These are phyloP conservation scores for Lithobates sylvaticus DNA, from an alignment of 2,797 vertebrate genomes.

Conservation along the genomic window DNA sequence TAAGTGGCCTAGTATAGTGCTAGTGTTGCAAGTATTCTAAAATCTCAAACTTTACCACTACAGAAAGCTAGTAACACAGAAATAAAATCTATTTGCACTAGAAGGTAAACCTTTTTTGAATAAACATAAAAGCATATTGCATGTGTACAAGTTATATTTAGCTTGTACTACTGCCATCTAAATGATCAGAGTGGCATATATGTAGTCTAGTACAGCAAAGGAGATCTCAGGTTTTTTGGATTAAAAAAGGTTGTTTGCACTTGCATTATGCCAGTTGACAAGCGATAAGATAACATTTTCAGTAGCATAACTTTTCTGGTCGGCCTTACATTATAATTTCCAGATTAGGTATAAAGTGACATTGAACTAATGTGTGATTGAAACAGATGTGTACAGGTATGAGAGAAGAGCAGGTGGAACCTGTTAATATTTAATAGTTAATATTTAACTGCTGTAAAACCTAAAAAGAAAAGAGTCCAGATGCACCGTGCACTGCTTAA, in stretches of 20 bases:
- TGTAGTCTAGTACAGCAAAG: background rate
- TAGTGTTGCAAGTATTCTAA: too few species aligned
- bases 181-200: background rate
- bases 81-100: too few species aligned
- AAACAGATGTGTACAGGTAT: slow-evolving; percentile 68
- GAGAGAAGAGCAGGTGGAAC: slow-evolving; percentile 63
- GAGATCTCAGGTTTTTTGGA: slow-evolving; percentile 21
- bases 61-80: too few species aligned
- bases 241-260: slow-evolving; percentile 66
- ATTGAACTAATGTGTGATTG: slow-evolving; percentile 68
- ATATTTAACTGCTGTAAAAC: slow-evolving; percentile 43
- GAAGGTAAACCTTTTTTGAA: background rate
- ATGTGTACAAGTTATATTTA: background rate
- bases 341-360: slow-evolving; percentile 65
- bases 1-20: too few species aligned
- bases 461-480: too few species aligned
- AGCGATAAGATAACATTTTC: slow-evolving; percentile 70
- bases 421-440: slow-evolving; percentile 27
- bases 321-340: slow-evolving; percentile 40
- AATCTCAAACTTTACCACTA: too few species aligned
- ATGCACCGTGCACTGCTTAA: background rate
- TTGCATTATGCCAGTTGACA: slow-evolving; percentile 53
- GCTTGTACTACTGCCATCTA: background rate
- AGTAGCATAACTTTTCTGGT: slow-evolving; percentile 23
- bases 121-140: background rate